Base-by-base conservation (phyloP, 1,140 invertebrate species). In the Stegodyphus dumicola region DNA sequence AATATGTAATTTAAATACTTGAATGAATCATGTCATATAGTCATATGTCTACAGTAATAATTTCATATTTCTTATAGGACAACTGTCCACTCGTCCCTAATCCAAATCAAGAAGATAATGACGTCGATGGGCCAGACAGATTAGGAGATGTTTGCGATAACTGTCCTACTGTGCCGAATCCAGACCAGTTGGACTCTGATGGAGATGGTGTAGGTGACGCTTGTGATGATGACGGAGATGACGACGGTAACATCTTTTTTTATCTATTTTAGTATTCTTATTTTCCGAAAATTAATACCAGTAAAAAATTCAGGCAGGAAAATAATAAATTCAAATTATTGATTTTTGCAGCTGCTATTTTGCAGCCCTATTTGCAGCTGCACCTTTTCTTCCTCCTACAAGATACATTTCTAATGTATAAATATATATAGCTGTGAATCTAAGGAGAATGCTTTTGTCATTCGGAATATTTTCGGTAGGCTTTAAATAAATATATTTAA, bases 21-120 rank as follows among this genome's bases (percentile, higher is more conserved):
- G 33, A 33, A 33, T 33, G 33, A 10, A 60, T 60, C 56, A 60
- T 60, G 7, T 7, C 54, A 56, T 13, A 56, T 13, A 13, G 7
- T 7, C 54, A 56, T 13, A 56, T 56, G 56, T 60, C 1, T 60
- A 5, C 56, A 60, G 5, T 60, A 60, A 60, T 10, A 60, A 60
- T 60, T 10, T 60, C 5, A 60, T 60, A 15, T n/a, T 54, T 92
- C 66, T 91, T 93, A n/a, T 15, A 88, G 87, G 97, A 98, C 90
- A 98, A 98, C 90, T 98, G 96, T 90, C 92, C 93, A 0, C 89
- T 92, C 6, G 93, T 95, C 0, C 96, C 97, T 0, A 99, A 99
- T 90, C 98, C 96, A 7, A 97, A 97, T 0, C 98, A 99, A 90
- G 97, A 98, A 90, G 97, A 99, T 90, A 94, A 95, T 0, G 97